These are phyloP conservation scores for Mus minutoides DNA, from an alignment of 2,797 vertebrate genomes.

Conservation along the genomic window DNA sequence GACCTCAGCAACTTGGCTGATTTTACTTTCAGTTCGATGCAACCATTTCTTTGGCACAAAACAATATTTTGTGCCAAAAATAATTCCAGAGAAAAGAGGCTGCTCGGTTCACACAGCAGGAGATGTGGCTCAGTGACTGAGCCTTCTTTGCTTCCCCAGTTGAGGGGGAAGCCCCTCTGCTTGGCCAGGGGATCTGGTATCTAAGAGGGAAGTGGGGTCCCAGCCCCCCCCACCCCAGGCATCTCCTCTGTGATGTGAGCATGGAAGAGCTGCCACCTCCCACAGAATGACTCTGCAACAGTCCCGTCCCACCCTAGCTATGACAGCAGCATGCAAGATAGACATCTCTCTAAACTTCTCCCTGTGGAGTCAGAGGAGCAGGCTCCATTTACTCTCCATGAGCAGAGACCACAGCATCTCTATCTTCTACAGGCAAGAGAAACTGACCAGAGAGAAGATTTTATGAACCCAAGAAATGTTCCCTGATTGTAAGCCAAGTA, in stretches of 20 bases:
- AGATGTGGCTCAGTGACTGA: neutral
- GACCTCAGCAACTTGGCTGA: too few relatives aligned
- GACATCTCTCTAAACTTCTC: neutral
- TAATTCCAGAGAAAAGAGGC: neutral
- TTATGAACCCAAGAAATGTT: neutral
- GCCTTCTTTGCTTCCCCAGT: neutral
- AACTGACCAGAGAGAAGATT: neutral
- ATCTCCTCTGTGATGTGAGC: neutral
- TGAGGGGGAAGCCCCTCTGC: neutral
- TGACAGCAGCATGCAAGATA: too few relatives aligned
- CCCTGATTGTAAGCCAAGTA: neutral
- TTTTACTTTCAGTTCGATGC: neutral
- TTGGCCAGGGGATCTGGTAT: too few relatives aligned
- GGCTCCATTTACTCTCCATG: neutral
- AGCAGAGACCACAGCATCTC: neutral
- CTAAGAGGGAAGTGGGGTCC: neutral
- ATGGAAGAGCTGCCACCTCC: fast-evolving
- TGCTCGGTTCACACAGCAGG: neutral
- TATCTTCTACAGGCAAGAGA: neutral
- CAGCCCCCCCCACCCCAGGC: too few relatives aligned
- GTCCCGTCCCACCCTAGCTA: too few relatives aligned
- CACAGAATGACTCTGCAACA: neutral
- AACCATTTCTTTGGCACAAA: neutral
- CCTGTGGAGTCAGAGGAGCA: neutral
- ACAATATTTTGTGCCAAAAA: neutral